phyloP scores from a whole-genome alignment of 2,113 vertebrate genomes.

The Noctilio leporinus region DNA sequence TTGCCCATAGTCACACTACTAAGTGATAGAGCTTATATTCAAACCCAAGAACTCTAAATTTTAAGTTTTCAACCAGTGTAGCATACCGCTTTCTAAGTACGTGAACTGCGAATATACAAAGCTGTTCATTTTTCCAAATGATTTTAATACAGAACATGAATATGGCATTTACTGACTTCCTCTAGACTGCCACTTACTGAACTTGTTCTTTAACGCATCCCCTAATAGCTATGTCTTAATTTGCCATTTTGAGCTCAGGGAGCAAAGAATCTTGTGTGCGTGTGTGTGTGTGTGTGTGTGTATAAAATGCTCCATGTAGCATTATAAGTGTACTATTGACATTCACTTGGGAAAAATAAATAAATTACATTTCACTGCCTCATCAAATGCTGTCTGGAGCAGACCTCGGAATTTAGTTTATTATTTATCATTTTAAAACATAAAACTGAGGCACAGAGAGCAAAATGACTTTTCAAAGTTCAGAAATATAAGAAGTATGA shows the following conservation, averaged over 20 bases:
- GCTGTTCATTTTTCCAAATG: not conserved
- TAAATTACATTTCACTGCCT: not conserved
- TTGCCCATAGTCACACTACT: not conserved
- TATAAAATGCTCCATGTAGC: not conserved
- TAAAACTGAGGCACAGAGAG: not conserved
- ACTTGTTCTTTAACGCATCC: not conserved
- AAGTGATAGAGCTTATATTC: not conserved
- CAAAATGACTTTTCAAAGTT: not conserved
- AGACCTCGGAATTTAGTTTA: not conserved
- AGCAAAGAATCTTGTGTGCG: not conserved
- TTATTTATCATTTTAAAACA: not conserved
- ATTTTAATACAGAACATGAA: slow-evolving; percentile 15
- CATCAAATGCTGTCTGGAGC: not conserved
- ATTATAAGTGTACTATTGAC: not conserved
- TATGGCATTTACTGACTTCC: not conserved
- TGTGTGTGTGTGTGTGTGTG: no score
- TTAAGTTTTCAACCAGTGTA: not conserved
- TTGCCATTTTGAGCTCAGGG: not conserved
- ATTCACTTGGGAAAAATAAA: not conserved
- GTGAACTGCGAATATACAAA: not conserved
- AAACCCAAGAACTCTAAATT: not conserved
- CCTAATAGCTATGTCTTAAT: not conserved
- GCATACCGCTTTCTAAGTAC: not conserved
- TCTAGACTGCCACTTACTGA: not conserved
- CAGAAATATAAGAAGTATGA: not conserved